Evolutionary conservation across 2,888 invertebrate species (phyloP).

Genomic region (Leptinotarsa haldemani): DNA sequence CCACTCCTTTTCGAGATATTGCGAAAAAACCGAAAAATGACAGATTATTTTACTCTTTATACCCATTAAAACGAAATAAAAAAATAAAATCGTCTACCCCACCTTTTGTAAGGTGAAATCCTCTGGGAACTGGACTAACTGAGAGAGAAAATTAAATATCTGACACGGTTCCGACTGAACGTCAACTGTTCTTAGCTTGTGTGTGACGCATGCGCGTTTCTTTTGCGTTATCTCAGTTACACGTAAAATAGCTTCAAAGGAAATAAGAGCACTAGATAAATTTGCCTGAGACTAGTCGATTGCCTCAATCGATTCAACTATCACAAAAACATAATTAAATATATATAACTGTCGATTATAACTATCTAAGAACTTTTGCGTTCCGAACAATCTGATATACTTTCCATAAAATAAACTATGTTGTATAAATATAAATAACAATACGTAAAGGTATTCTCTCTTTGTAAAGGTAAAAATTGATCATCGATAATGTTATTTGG

Average conservation of each 20-base stretch:
- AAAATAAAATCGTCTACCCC: too few relatives aligned
- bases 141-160: too few relatives aligned
- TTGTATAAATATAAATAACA: constrained; percentile 66
- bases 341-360: constrained; percentile 32
- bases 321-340: constrained; percentile 20
- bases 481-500: constrained; percentile 50
- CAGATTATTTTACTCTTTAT: too few relatives aligned
- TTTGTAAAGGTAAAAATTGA: constrained; percentile 52
- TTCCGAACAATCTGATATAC: constrained; percentile 54
- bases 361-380: constrained; percentile 28
- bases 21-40: too few relatives aligned
- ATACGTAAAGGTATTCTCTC: constrained; percentile 63
- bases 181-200: neutral
- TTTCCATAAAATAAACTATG: constrained; percentile 61
- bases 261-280: neutral
- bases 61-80: too few relatives aligned
- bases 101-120: too few relatives aligned
- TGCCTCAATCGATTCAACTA: constrained; percentile 25
- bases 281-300: constrained; percentile 11
- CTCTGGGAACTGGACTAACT: too few relatives aligned
- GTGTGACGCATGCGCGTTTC: neutral
- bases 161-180: neutral
- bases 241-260: constrained; percentile 1
- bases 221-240: neutral
- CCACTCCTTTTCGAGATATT: too few relatives aligned